Evolutionary conservation across 1,140 invertebrate genomes (phyloP).

Genomic region (Apolygus lucorum): DNA sequence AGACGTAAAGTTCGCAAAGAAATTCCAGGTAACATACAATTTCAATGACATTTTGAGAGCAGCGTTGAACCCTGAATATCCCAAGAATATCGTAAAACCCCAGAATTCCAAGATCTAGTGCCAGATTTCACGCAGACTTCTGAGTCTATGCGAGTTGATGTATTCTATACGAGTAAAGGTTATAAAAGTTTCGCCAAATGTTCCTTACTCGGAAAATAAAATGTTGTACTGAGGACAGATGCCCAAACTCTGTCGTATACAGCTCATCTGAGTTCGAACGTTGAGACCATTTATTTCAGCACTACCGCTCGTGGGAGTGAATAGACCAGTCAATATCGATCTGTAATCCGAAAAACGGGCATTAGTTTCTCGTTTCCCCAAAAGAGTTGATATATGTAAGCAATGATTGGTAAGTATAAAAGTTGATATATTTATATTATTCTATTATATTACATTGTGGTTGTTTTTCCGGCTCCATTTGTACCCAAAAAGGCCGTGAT

Average conservation of each 20-base stretch:
- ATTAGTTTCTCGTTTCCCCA: not conserved
- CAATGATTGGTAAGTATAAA: not conserved
- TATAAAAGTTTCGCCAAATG: too few relatives aligned
- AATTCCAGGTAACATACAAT: too few relatives aligned
- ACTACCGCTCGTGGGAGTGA: constrained; percentile 51
- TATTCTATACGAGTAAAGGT: too few relatives aligned
- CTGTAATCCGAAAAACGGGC: constrained; percentile 15
- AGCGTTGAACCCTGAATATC: too few relatives aligned
- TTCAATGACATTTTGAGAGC: too few relatives aligned
- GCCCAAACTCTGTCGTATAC: constrained; percentile 51
- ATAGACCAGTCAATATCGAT: constrained; percentile 43
- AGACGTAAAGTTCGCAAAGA: too few relatives aligned
- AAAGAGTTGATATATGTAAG: not conserved
- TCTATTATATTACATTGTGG: constrained; percentile 49
- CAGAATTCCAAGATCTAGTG: too few relatives aligned
- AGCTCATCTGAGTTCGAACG: constrained; percentile 45
- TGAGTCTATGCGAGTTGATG: too few relatives aligned
- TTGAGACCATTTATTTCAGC: constrained; percentile 53
- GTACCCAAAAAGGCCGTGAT: constrained; percentile 79
- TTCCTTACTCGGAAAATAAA: too few relatives aligned
- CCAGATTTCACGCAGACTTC: too few relatives aligned
- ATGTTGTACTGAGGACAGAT: constrained; percentile 94
- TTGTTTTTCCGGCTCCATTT: constrained; percentile 81
- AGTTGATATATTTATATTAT: not conserved
- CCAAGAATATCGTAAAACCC: too few relatives aligned